Evolutionary conservation across 2,888 invertebrate genomes (phyloP).

Genomic region (Watsonalla binaria): DNA sequence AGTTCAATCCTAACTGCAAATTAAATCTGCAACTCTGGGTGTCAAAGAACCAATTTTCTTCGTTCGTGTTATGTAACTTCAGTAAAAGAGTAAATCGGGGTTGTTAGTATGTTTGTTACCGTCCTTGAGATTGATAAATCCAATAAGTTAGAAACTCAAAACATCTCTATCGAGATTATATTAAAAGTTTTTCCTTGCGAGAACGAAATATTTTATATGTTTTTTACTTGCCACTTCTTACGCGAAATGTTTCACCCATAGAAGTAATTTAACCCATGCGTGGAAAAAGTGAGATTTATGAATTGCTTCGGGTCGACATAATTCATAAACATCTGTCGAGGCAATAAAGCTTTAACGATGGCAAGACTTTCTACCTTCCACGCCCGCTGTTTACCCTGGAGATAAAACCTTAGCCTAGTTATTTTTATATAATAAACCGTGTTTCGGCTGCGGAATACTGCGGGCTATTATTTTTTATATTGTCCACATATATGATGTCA

Average conservation of each 20-base stretch:
- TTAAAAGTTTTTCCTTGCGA: background rate
- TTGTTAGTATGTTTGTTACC: no score
- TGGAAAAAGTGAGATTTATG: conserved; percentile 42
- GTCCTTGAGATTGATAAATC: no score
- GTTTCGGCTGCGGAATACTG: conserved; percentile 5
- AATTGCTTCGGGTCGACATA: conserved; percentile 44
- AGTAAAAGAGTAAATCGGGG: no score
- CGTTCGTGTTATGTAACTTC: background rate
- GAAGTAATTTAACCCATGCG: conserved; percentile 31
- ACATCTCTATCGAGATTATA: background rate
- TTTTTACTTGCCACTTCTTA: background rate
- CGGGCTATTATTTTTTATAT: conserved; percentile 2
- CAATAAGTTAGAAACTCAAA: background rate
- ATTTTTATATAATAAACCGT: conserved; percentile 13
- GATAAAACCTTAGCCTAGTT: conserved; percentile 14
- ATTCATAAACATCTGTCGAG: conserved; percentile 58
- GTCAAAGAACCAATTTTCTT: background rate
- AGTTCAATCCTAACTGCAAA: background rate
- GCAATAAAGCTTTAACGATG: conserved; percentile 59
- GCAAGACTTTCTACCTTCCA: conserved; percentile 29
- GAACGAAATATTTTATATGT: background rate
- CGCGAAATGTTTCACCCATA: conserved; percentile 18
- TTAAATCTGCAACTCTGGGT: background rate
- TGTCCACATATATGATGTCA: background rate
- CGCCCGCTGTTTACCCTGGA: conserved; percentile 19